These are phyloP conservation scores for Glyphotaelius pellucidus DNA, from an alignment of 2,888 invertebrate species.

Conservation along the genomic window DNA sequence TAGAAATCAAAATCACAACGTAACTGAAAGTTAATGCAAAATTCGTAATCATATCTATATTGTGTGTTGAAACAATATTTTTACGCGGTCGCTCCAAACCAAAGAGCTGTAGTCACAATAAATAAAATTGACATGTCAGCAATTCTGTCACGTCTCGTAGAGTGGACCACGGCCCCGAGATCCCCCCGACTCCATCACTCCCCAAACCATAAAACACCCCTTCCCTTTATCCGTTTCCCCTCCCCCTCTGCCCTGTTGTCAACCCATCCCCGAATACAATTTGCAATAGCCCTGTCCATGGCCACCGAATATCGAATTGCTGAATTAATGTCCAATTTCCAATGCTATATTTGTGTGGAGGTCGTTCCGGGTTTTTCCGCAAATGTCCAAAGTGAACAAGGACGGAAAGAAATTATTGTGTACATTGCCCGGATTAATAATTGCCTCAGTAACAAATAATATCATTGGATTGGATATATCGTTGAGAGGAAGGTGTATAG, in stretches of 20 bases:
- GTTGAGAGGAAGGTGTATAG: neutral
- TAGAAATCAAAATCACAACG: too few species aligned
- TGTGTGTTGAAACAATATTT: neutral
- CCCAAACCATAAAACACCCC: neutral
- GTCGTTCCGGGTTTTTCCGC: neutral
- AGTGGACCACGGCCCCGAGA: constrained; percentile 23
- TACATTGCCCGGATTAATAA: neutral
- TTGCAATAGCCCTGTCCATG: neutral
- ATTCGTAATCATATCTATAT: neutral
- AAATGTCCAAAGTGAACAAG: neutral
- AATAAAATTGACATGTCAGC: constrained; percentile 50
- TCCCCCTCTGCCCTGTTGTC: neutral
- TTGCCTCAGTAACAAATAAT: neutral
- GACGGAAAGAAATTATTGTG: neutral
- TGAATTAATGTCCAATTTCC: constrained; percentile 28
- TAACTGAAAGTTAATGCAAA: neutral
- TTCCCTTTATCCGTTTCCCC: neutral
- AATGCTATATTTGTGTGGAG: constrained; percentile 4
- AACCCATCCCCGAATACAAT: neutral
- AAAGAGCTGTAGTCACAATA: constrained; percentile 27
- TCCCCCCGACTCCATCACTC: neutral
- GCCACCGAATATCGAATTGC: constrained; percentile 33
- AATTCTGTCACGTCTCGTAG: constrained; percentile 39
- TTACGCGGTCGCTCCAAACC: neutral
- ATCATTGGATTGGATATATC: neutral